Conservation (phyloP, 2,797 vertebrate species). For the Eutrigla gurnardus region DNA sequence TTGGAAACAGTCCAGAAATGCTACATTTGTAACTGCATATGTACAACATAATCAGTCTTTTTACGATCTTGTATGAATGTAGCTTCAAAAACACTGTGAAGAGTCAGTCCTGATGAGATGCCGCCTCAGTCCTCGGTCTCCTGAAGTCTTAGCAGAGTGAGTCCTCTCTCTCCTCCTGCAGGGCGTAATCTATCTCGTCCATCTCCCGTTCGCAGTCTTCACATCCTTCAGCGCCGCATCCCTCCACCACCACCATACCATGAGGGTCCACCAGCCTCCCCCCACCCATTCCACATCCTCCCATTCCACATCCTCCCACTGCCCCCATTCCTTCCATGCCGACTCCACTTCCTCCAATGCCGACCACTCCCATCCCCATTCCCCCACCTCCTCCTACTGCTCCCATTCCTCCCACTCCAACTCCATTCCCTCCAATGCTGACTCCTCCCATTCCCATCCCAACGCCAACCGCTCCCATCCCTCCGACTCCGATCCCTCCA, state of each 20-base stretch:
- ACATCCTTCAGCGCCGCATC: conserved; percentile 79
- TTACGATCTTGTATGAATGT: not conserved
- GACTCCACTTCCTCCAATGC: conserved; percentile 21
- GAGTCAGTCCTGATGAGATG: not conserved
- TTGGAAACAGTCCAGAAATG: not conserved
- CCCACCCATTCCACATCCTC: conserved; percentile 29
- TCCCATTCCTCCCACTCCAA: conserved; percentile 26
- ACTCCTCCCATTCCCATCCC: conserved; percentile 25
- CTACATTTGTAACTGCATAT: not conserved
- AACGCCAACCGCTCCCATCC: conserved; percentile 13
- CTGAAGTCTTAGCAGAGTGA: conserved; percentile 70
- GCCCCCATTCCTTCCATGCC: conserved; percentile 27
- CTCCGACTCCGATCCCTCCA: conserved; percentile 65
- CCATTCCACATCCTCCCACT: conserved; percentile 24
- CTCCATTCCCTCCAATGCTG: conserved; percentile 20
- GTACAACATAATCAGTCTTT: not conserved
- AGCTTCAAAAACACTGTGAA: not conserved
- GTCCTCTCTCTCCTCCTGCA: conserved; percentile 72
- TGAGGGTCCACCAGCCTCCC: conserved; percentile 61
- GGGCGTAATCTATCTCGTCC: conserved; percentile 77
- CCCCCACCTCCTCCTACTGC: conserved; percentile 9
- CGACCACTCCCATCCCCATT: conserved; percentile 20
- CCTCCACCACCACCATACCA: conserved; percentile 76
- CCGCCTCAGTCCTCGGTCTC: not conserved
- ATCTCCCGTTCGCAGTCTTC: conserved; percentile 84